Conservation (phyloP, 1,140 invertebrate genomes). For the Eumeta japonica region DNA sequence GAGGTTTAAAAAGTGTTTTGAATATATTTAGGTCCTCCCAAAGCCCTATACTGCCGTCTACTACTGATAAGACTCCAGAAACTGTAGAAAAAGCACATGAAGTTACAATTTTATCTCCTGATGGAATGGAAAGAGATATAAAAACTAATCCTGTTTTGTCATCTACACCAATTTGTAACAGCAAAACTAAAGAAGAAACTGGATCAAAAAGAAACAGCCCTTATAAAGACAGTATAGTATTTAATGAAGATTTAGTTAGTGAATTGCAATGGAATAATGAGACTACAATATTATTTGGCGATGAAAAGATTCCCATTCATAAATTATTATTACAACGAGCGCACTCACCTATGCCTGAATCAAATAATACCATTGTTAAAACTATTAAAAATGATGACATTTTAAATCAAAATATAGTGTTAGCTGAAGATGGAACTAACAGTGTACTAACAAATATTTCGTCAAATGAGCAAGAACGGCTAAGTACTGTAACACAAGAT, state of each 20-base stretch:
- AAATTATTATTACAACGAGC: slow-evolving; percentile 29
- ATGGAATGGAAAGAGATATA: no score
- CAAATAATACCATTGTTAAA: no score
- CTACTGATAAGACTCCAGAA: background rate
- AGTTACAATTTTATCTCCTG: no score
- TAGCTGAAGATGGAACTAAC: no score
- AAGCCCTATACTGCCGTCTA: slow-evolving; percentile 32
- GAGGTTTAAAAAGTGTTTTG: slow-evolving; percentile 42
- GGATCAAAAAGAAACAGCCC: slow-evolving; percentile 31
- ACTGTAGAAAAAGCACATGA: background rate
- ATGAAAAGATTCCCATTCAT: slow-evolving; percentile 41
- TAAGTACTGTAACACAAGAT: no score
- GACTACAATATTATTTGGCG: slow-evolving; percentile 35
- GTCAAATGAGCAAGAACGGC: no score
- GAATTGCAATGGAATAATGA: slow-evolving; percentile 48
- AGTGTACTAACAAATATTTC: no score
- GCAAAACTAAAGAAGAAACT: slow-evolving; percentile 19
- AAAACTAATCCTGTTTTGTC: slow-evolving; percentile 11
- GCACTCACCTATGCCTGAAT: slow-evolving; percentile 6
- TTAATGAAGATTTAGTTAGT: slow-evolving; percentile 42
- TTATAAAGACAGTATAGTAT: slow-evolving; percentile 35
- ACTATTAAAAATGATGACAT: no score
- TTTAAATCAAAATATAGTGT: no score
- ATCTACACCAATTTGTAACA: slow-evolving; percentile 30
- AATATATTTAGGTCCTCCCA: slow-evolving; percentile 46